Evolutionary conservation across 2,113 vertebrate species (phyloP).

Genomic region (Hippocampus guttulatus): DNA sequence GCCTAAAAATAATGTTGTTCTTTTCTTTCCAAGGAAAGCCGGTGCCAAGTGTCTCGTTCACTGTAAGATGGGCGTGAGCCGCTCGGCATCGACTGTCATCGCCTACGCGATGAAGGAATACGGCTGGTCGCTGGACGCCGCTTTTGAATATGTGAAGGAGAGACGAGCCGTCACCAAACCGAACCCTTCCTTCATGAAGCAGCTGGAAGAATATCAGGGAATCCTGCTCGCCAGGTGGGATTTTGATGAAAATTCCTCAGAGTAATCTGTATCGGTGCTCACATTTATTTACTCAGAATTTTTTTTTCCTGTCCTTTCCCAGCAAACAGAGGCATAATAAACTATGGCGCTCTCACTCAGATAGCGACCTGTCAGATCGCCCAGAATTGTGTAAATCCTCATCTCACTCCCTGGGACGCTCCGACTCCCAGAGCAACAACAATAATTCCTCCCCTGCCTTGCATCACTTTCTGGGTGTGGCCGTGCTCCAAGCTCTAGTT

Average conservation of each 20-base stretch:
- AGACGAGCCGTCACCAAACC: slow-evolving; percentile 89
- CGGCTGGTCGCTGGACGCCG: slow-evolving; percentile 91
- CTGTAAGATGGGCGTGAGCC: slow-evolving; percentile 98
- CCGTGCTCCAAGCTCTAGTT: slow-evolving; percentile 61
- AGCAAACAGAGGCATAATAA: slow-evolving; percentile 98
- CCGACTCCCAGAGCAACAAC: slow-evolving; percentile 77
- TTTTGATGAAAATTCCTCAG: not conserved
- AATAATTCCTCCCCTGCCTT: slow-evolving; percentile 81
- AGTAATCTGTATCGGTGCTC: not conserved
- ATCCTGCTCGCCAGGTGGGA: slow-evolving; percentile 92
- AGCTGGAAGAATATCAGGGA: slow-evolving; percentile 97
- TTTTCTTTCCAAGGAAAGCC: slow-evolving; percentile 75
- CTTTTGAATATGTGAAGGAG: slow-evolving; percentile 92
- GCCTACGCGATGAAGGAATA: slow-evolving; percentile 99
- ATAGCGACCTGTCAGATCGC: slow-evolving; percentile 87
- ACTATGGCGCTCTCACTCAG: slow-evolving; percentile 94
- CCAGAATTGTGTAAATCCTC: slow-evolving; percentile 68
- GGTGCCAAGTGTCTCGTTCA: slow-evolving; percentile 96
- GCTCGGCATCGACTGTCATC: slow-evolving; percentile 94
- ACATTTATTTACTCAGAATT: not conserved
- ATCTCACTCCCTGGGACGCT: slow-evolving; percentile 42
- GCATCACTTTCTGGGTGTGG: slow-evolving; percentile 81
- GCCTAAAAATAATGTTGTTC: not conserved
- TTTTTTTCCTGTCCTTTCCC: slow-evolving; percentile 28
- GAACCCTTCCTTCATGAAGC: slow-evolving; percentile 95